A percentile compares a stretch with the other conserved stretches of the same genome.
These are phyloP conservation scores for Synergus gifuensis DNA, from an alignment of 2,888 invertebrate species.

Conservation along the genomic window DNA sequence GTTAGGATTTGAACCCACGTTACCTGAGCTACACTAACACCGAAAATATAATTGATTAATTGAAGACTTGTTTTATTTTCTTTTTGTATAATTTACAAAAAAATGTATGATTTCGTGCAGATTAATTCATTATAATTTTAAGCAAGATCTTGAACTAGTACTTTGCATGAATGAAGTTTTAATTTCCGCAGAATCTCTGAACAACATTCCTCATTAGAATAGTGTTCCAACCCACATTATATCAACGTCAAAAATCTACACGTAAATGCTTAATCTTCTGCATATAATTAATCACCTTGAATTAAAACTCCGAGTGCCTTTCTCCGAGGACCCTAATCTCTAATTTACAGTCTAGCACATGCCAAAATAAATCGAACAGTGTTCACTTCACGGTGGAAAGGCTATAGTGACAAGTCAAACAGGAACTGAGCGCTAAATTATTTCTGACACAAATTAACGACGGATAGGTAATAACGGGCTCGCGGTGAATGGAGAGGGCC, in stretches of 20 bases:
- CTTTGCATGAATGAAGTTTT: neutral
- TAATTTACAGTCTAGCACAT: neutral
- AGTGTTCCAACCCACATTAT: neutral
- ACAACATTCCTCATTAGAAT: neutral
- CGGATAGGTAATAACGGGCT: slow-evolving; percentile 55
- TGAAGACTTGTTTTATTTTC: no score
- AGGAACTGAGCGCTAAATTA: slow-evolving; percentile 50
- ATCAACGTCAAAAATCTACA: neutral
- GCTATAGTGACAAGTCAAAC: slow-evolving; percentile 24
- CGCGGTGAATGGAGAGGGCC: slow-evolving; percentile 50
- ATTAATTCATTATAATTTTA: no score
- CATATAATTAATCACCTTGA: neutral
- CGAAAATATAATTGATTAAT: no score
- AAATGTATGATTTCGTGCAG: no score
- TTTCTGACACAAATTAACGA: slow-evolving; percentile 59
- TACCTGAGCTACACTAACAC: no score
- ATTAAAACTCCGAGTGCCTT: neutral
- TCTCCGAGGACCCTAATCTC: neutral
- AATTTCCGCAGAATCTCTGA: neutral
- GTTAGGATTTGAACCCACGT: no score
- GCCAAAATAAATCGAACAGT: slow-evolving; percentile 2
- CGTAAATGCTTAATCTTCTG: neutral
- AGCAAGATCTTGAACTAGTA: no score
- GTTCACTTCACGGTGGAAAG: neutral
- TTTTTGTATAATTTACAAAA: no score